Conservation (phyloP, 2,888 invertebrate species). For the Cephus nigrinus region DNA sequence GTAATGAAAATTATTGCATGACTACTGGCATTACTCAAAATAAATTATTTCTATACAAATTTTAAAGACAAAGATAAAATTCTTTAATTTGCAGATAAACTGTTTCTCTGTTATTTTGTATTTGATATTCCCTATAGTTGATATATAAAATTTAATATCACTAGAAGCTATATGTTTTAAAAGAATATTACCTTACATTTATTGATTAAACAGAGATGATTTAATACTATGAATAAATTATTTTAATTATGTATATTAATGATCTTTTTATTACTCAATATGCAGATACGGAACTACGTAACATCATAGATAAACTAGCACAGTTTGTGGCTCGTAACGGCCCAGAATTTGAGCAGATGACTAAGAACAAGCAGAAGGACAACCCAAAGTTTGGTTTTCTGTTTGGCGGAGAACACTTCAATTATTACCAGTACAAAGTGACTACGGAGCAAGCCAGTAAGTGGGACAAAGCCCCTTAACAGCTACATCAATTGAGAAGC, state of each 20-base stretch:
- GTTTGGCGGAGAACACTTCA: constrained; percentile 95
- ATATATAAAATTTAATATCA: no score
- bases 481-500: constrained; percentile 50
- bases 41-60: no score
- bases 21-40: no score
- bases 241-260: background rate
- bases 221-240: constrained; percentile 1
- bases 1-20: no score
- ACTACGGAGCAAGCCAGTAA: constrained; percentile 94
- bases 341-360: constrained; percentile 99
- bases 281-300: constrained; percentile 91
- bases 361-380: constrained; percentile 97
- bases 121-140: no score
- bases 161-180: no score
- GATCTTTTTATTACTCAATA: constrained; percentile 10
- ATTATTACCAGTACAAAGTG: constrained; percentile 97
- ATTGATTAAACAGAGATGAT: constrained; percentile 12
- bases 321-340: constrained; percentile 99
- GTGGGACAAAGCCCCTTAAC: constrained; percentile 66
- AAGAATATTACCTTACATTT: no score
- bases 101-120: no score
- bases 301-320: constrained; percentile 98
- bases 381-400: constrained; percentile 98
- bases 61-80: no score
- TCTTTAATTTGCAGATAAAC: no score